Evolutionary conservation across 2,113 vertebrate species (phyloP).

Genomic region (human): DNA sequence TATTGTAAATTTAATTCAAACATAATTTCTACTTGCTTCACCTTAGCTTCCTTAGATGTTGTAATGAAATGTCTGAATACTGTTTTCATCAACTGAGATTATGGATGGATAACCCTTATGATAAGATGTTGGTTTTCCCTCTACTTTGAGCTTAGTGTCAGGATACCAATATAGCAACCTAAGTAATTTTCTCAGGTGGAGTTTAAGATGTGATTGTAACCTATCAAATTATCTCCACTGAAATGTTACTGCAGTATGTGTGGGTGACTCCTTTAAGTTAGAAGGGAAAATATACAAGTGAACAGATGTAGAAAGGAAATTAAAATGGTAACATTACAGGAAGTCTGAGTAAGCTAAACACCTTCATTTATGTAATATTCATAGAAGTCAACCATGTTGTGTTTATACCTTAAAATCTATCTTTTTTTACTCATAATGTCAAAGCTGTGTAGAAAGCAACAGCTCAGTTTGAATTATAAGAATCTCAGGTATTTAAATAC

Average conservation of each 20-base stretch:
- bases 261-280: not conserved
- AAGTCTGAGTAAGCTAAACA: not conserved
- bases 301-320: slow-evolving; percentile 54
- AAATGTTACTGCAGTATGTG: slow-evolving; percentile 27
- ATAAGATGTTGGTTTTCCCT: not conserved
- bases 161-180: not conserved
- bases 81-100: not conserved
- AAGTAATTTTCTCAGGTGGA: slow-evolving; percentile 32
- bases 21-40: not conserved
- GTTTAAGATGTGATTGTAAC: not conserved
- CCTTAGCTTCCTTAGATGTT: not conserved
- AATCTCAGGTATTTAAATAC: not conserved
- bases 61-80: slow-evolving; percentile 23
- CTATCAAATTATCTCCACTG: slow-evolving; percentile 29
- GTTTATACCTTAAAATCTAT: not conserved
- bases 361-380: not conserved
- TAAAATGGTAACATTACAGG: not conserved
- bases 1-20: slow-evolving; percentile 5
- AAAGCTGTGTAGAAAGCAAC: not conserved
- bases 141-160: not conserved
- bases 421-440: not conserved
- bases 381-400: not conserved
- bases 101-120: not conserved
- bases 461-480: not conserved
- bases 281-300: slow-evolving; percentile 40